phyloP scores from a whole-genome alignment of 2,888 invertebrate species.

The Drosophila formosana region DNA sequence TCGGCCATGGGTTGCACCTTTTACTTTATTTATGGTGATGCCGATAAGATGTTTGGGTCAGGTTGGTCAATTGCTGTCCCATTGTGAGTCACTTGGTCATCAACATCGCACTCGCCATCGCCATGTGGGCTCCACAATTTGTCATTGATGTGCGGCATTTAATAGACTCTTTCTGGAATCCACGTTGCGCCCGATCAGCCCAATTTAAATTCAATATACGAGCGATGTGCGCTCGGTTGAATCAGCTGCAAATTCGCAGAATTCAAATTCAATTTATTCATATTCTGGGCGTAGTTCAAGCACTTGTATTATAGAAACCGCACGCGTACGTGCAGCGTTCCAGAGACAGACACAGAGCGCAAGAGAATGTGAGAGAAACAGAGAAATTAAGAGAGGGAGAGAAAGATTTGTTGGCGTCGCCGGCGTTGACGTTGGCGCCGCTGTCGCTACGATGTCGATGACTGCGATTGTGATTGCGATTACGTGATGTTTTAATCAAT shows the following conservation, averaged over 20 bases:
- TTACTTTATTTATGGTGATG: constrained; percentile 63
- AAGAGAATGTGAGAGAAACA: not conserved
- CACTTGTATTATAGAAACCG: constrained; percentile 36
- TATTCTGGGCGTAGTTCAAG: constrained; percentile 32
- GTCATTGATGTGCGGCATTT: constrained; percentile 26
- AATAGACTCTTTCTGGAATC: constrained; percentile 37
- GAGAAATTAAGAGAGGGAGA: not conserved
- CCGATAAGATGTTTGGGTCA: constrained; percentile 67
- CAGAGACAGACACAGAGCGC: constrained; percentile 16
- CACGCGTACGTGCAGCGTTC: constrained; percentile 64
- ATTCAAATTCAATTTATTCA: constrained; percentile 65
- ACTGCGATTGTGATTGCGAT: constrained; percentile 52
- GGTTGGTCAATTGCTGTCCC: constrained; percentile 44
- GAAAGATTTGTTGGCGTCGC: not conserved
- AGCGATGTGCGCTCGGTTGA: constrained; percentile 37
- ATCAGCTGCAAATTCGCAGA: constrained; percentile 61
- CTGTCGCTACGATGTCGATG: constrained; percentile 18
- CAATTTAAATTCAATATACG: constrained; percentile 54
- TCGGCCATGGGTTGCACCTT: constrained; percentile 35
- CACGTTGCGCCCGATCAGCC: constrained; percentile 16
- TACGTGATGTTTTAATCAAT: constrained; percentile 80
- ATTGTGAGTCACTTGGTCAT: constrained; percentile 59
- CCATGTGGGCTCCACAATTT: constrained; percentile 38
- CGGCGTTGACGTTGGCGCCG: constrained; percentile 48
- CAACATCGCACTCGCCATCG: not conserved